Evolutionary conservation across 2,888 invertebrate genomes (phyloP), one percentile per base, ranked within the genome.

Genomic region (Drosophila parthenogenetica): DNA sequence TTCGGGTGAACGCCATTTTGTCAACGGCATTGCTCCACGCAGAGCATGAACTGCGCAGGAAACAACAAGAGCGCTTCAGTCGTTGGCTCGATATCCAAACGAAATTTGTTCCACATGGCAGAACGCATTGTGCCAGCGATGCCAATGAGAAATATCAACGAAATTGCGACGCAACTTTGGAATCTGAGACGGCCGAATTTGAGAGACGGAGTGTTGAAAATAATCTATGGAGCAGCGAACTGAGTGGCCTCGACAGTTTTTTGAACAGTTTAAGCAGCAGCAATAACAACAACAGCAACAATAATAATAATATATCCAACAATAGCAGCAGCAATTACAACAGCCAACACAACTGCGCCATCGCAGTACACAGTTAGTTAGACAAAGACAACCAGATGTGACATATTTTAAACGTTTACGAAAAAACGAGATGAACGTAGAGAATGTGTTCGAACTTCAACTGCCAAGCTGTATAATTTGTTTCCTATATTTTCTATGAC

Each of bases 1-100:
- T 94, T 40, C 93, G 94, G 32, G 92, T 94, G 42, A 93, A 94
- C 81, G 94, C 94, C 48, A 93, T 94, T 73, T 91, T 94, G 66
- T 91, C 93, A 8, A 92, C 92, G 62, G 93, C 94, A 7, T 87
- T 94, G 8, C 76, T 81, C 29, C 92, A 92, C 53, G 94, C 94
- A 0, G 93, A 94, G 77, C 84, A 90, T 46, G 93, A 94, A 79
- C 90, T 94, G 67, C 93, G 93, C 46, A 91, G 86, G 46, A 94
- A 94, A 76, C 94, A 94, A 81, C 92, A 93, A 69, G 93, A 93
- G 78, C 91, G 94, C 43, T 93, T 93, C 74, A 87, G 91, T 65
- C 93, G 93, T 61, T 94, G 94, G 94, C 80, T 90, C 17, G 89
- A 91, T 59, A 77, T 91, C 29, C 92, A 92, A 84, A 90, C 92